Base-by-base conservation (phyloP, 2,888 invertebrate genomes). In the Xanthorhoe spadicearia region DNA sequence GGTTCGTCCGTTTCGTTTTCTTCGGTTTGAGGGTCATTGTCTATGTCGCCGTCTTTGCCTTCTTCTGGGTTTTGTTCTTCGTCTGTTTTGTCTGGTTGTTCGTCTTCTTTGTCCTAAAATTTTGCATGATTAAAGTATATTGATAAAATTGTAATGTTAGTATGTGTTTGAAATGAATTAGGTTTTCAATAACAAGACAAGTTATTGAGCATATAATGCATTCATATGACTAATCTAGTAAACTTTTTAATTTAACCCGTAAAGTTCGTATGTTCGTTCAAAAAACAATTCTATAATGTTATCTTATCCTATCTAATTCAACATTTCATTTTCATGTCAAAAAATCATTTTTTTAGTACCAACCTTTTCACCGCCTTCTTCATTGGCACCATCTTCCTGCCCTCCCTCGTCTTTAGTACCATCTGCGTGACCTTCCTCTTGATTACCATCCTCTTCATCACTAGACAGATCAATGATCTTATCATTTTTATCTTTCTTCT, bases 381-480 rank as follows among this genome's bases (percentile, higher is more conserved):
- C 66, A 51, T 61, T 61, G 48, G 72, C 54, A 60, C 74, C 77
- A 68, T 83, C 81, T 66, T 83, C 76, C 48, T 77, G 77, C 43
- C 74, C 74, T n/a, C 77, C 74, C 7, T 80, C 79, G n/a, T 77
- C 81, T 2, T 79, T 79, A 13, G 80, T 76, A 0, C 74, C n/a
- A n/a, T n/a, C n/a, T n/a, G n/a, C n/a, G n/a, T n/a, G n/a, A n/a
- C n/a, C n/a, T n/a, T n/a, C 83, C 6, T 86, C 62, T 10, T 89
- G 87, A 15, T 85, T 83, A 2, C 77, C 86, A 15, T 81, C 88
- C 35, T 93, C 92, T 49, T 94, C 92, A 51, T 94, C 93, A 69
- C 90, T 91, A 5, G 92, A 92, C 1, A 94, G 87, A 60, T 93
- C 92, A 5, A 94, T 88, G 0, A 89, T 89, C 9, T 43, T 43